phyloP scores from a whole-genome alignment of 1,140 invertebrate species.

The Penaeus vannamei region DNA sequence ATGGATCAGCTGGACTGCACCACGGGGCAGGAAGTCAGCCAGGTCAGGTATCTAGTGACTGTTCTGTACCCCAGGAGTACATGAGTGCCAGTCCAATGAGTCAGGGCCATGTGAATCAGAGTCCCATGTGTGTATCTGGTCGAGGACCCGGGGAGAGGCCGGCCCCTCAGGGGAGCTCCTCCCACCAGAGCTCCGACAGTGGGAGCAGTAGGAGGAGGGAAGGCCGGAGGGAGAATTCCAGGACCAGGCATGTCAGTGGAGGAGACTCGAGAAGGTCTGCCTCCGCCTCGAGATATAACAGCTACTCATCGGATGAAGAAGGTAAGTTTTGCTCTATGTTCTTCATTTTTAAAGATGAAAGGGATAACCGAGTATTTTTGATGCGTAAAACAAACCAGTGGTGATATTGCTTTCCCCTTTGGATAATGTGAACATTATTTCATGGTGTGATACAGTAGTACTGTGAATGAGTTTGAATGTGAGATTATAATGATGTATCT shows the following conservation, averaged over 20 bases:
- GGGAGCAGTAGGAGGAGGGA: constrained; percentile 53
- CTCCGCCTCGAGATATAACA: constrained; percentile 57
- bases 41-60: constrained; percentile 32
- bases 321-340: constrained; percentile 45
- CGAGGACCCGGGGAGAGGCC: constrained; percentile 41
- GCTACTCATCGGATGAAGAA: constrained; percentile 66
- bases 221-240: constrained; percentile 48
- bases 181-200: constrained; percentile 44
- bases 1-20: background rate
- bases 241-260: constrained; percentile 50
- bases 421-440: too few relatives aligned
- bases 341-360: background rate
- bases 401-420: too few relatives aligned
- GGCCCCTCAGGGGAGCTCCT: constrained; percentile 57
- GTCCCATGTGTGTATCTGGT: background rate
- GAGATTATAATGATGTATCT: background rate
- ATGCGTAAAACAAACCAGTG: too few relatives aligned
- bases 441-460: too few relatives aligned
- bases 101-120: background rate
- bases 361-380: background rate
- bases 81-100: constrained; percentile 1
- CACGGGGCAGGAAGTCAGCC: background rate
- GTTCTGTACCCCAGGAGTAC: constrained; percentile 2
- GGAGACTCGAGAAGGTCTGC: constrained; percentile 48
- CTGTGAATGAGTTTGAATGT: too few relatives aligned